Conservation (phyloP, 2,797 vertebrate species). For the Simalia tracyae region DNA sequence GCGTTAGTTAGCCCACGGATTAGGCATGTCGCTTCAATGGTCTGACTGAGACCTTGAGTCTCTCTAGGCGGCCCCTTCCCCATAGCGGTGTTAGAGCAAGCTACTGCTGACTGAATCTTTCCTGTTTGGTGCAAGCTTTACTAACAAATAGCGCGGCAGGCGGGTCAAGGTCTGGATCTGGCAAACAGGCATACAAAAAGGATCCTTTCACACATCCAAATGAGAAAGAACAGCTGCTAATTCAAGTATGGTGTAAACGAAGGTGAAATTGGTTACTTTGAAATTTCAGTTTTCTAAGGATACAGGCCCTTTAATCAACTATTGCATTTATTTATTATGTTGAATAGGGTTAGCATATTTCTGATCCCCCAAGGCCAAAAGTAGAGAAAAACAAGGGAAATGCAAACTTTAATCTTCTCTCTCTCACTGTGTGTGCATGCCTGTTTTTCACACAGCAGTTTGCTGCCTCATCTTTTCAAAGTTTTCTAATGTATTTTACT, state of each 20-base stretch:
- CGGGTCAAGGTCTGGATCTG: background rate
- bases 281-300: background rate
- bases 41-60: background rate
- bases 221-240: background rate
- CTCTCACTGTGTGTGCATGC: background rate
- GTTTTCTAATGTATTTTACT: background rate
- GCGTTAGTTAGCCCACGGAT: background rate
- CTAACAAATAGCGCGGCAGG: background rate
- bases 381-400: background rate
- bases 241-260: background rate
- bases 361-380: background rate
- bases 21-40: background rate
- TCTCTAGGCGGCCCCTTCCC: background rate
- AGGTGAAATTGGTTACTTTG: background rate
- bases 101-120: background rate
- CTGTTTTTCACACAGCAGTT: background rate
- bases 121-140: background rate
- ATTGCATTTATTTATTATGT: background rate
- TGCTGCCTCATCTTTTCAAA: background rate
- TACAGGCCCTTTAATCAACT: no score
- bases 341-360: background rate
- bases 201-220: background rate
- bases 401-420: background rate
- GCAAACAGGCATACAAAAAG: background rate
- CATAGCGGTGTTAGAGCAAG: background rate